Base-by-base conservation (phyloP, 2,888 invertebrate species). In the Endotricha flammealis region DNA sequence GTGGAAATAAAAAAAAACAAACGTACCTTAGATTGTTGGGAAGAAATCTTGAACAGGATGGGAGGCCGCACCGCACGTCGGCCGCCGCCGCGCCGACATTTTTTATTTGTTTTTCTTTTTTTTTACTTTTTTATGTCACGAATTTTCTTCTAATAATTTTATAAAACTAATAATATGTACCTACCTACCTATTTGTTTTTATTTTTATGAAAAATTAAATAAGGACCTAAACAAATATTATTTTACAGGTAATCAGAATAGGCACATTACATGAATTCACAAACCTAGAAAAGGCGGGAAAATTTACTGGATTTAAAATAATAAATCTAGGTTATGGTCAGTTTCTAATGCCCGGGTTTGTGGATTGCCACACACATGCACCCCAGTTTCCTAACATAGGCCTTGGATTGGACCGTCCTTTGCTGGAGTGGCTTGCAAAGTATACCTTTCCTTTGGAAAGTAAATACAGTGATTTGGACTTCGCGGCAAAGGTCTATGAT, bases 301-400 rank as follows among this genome's bases (percentile, higher is more conserved):
- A 28, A 22, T 71, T 64, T 36, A 51, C 33, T 32, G 61, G 50
- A 24, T 66, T 39, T 44, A 55, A 53, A 39, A 43, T 74, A 11
- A 55, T 65, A 7, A 43, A 57, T 4, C 41, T 86, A 23, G 43
- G 33, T 5, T 37, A 54, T 3, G 71, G 76, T 31, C 92, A 94
- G 72, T 92, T 97, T 60, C 66, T 97, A 8, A 91, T 96, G 67
- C 97, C 97, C 0, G 97, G 97, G 0, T 90, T 97, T 41, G 88
- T 97, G 2, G 97, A 97, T 72, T 93, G 94, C 12, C 97, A 97
- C 65, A 93, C 95, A 6, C 97, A 97, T 81, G 96, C 95, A 0
- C 92, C 95, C 0, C 97, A 97, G 75, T 93, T 93, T 53, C 94
- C 95, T 0, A 96, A 97, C 74, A 83, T 92, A 38, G 97, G 96